Conservation (phyloP, 2,888 invertebrate species). For the Ormyrus thymus region DNA sequence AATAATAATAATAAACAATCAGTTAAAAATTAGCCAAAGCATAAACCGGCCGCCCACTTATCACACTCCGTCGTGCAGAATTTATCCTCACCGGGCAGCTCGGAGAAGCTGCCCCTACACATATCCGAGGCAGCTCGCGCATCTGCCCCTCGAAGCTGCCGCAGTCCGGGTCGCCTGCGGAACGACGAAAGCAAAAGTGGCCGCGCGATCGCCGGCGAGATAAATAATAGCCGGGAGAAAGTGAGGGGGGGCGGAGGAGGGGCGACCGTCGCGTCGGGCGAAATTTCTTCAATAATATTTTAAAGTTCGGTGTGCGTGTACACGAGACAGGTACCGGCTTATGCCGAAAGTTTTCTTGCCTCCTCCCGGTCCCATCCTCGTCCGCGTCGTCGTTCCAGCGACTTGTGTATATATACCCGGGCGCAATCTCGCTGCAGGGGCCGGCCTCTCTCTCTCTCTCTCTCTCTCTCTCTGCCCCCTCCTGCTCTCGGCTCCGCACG, state of each 20-base stretch:
- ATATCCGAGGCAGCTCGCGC: no score
- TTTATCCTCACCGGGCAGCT: no score
- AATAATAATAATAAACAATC: no score
- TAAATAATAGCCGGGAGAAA: slow-evolving; percentile 6
- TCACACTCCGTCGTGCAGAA: no score
- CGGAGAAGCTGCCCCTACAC: no score
- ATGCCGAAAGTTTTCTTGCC: slow-evolving; percentile 60
- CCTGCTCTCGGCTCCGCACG: slow-evolving; percentile 60
- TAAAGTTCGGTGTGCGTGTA: slow-evolving; percentile 63
- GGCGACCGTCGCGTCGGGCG: slow-evolving; percentile 13
- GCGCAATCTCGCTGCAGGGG: slow-evolving; percentile 31
- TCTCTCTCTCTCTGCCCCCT: slow-evolving; percentile 13
- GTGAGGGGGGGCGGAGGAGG: background rate
- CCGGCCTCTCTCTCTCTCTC: slow-evolving; percentile 4
- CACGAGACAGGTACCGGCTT: slow-evolving; percentile 61
- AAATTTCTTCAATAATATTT: slow-evolving; percentile 71
- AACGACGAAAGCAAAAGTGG: background rate
- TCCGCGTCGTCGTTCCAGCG: slow-evolving; percentile 14
- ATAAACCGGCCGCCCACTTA: no score
- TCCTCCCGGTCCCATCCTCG: slow-evolving; percentile 21
- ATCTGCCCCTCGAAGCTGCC: no score
- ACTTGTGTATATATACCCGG: slow-evolving; percentile 17
- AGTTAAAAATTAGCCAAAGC: no score
- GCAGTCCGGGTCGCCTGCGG: no score
- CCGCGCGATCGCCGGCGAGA: background rate